Evolutionary conservation across 2,113 vertebrate species (phyloP).

Genomic region (Oryzias melastigma): DNA sequence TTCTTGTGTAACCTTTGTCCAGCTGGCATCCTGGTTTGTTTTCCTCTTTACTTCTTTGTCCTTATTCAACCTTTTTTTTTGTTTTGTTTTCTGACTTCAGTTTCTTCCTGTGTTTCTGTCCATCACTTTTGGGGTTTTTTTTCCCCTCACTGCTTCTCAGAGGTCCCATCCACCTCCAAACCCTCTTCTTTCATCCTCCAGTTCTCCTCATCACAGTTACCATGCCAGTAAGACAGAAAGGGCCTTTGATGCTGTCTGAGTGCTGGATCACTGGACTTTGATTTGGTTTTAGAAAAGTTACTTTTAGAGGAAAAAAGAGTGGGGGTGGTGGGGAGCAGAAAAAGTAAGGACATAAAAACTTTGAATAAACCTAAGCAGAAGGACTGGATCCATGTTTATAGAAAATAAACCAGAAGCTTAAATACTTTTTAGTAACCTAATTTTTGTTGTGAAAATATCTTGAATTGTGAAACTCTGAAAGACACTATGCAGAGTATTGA

Average conservation of each 20-base stretch:
- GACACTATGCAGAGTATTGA: too few species aligned
- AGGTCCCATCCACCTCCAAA: not conserved
- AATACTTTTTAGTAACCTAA: too few species aligned
- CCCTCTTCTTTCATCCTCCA: not conserved
- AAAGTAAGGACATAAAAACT: too few species aligned
- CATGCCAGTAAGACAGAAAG: conserved; percentile 31
- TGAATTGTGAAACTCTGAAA: too few species aligned
- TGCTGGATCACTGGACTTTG: conserved; percentile 13
- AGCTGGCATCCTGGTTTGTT: conserved; percentile 13
- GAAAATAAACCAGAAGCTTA: too few species aligned
- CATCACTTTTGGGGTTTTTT: not conserved
- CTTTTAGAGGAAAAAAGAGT: not conserved
- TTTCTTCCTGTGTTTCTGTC: not conserved
- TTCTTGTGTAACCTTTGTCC: conserved; percentile 19
- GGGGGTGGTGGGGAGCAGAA: too few species aligned
- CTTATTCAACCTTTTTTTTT: not conserved
- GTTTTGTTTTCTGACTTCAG: not conserved
- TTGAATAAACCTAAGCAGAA: too few species aligned
- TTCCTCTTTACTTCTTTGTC: conserved; percentile 1
- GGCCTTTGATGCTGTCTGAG: not conserved
- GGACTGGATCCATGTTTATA: too few species aligned
- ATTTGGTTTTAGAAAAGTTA: conserved; percentile 18
- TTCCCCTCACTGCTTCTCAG: not conserved
- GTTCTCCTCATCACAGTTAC: conserved; percentile 28
- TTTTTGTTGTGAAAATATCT: too few species aligned